These are phyloP conservation scores for Verasper variegatus DNA, from an alignment of 2,113 vertebrate species.

Conservation along the genomic window DNA sequence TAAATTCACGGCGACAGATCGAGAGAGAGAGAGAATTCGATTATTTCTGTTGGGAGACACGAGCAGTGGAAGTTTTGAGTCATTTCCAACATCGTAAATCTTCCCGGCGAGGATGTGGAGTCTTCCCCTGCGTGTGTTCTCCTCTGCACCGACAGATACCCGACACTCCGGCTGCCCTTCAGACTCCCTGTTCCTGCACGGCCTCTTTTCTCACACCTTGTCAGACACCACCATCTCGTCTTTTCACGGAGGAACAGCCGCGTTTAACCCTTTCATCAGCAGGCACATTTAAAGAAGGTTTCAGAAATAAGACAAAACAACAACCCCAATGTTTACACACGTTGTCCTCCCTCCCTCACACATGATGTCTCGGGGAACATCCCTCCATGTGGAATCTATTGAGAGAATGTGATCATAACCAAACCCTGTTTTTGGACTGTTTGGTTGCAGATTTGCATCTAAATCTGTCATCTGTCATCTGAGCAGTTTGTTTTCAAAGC, in stretches of 20 bases:
- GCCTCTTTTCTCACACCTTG: conserved; percentile 67
- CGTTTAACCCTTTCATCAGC: conserved; percentile 61
- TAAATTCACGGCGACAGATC: background rate
- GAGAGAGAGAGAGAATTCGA: too few relatives aligned
- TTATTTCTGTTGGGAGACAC: background rate
- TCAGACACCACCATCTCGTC: conserved; percentile 65
- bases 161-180: conserved; percentile 63
- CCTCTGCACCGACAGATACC: conserved; percentile 50
- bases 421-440: too few relatives aligned
- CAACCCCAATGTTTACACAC: conserved; percentile 44
- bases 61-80: background rate
- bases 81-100: conserved; percentile 39
- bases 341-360: conserved; percentile 19
- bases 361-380: conserved; percentile 5
- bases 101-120: conserved; percentile 13
- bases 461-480: too few relatives aligned
- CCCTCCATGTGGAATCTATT: background rate
- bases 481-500: too few relatives aligned
- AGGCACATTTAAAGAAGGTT: conserved; percentile 2
- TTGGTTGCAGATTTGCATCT: background rate
- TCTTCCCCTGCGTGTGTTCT: conserved; percentile 30
- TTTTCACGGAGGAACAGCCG: conserved; percentile 30
- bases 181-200: conserved; percentile 47
- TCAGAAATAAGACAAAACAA: background rate
- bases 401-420: background rate